These are phyloP conservation scores for Panthera uncia DNA, from an alignment of 2,113 vertebrate genomes.

Conservation along the genomic window DNA sequence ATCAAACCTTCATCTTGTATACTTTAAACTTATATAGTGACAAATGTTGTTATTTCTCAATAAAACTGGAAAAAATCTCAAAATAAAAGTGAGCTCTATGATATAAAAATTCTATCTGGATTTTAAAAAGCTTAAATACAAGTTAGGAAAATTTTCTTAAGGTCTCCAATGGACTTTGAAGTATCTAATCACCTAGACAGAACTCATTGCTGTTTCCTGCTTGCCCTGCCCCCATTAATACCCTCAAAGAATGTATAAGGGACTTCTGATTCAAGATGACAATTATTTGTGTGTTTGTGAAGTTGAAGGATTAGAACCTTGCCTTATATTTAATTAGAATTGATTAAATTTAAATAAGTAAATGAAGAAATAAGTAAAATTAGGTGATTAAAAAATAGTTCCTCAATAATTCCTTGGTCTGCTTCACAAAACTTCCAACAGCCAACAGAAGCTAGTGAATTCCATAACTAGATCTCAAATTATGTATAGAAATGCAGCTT, in stretches of 20 bases:
- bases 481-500: not conserved
- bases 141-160: not conserved
- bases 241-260: not conserved
- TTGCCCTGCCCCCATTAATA: not conserved
- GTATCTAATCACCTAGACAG: not conserved
- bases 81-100: not conserved
- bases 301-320: not conserved
- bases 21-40: not conserved
- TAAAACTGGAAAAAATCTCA: not conserved
- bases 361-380: not conserved
- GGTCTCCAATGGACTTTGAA: not conserved
- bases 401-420: not conserved
- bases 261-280: not conserved
- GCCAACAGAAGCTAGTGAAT: not conserved
- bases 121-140: not conserved
- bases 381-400: not conserved
- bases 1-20: not conserved
- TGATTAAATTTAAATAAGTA: not conserved
- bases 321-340: not conserved
- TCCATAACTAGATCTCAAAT: not conserved
- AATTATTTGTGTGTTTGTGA: not conserved
- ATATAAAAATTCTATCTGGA: not conserved
- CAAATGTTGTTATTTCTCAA: not conserved
- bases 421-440: not conserved
- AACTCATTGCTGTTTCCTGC: not conserved